Conservation (phyloP, 2,113 vertebrate genomes). For the Cavia aperea region DNA sequence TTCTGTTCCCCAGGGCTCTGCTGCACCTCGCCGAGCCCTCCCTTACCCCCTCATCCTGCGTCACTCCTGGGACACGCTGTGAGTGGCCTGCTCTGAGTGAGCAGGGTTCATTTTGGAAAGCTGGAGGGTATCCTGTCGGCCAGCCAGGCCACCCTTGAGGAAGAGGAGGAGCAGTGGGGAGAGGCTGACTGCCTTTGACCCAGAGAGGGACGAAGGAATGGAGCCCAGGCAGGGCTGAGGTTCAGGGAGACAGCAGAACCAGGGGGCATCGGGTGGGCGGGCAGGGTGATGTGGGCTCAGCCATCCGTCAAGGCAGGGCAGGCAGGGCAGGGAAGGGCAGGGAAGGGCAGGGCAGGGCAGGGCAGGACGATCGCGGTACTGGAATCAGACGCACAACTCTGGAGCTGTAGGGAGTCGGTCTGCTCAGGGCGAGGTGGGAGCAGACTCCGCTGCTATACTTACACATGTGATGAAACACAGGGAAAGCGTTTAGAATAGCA, state of each 20-base stretch:
- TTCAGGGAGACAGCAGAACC: constrained; percentile 67
- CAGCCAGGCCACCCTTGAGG: background rate
- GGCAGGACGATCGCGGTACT: constrained; percentile 77
- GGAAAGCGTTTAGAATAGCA: constrained; percentile 75
- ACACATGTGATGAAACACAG: constrained; percentile 77
- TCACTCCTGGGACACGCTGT: constrained; percentile 71
- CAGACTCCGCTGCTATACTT: constrained; percentile 87
- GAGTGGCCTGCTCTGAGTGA: background rate
- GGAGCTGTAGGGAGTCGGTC: constrained; percentile 79
- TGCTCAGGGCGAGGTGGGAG: constrained; percentile 73
- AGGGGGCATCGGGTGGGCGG: constrained; percentile 65
- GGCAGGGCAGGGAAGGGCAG: background rate
- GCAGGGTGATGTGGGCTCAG: constrained; percentile 68
- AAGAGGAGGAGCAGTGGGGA: constrained; percentile 19
- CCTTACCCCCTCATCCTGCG: constrained; percentile 69
- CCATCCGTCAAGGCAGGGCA: constrained; percentile 36
- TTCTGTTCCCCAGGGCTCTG: constrained; percentile 62
- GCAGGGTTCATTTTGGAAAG: background rate
- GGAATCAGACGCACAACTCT: constrained; percentile 77
- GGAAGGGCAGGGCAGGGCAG: constrained; percentile 52
- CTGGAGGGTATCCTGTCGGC: background rate
- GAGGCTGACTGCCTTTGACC: constrained; percentile 70
- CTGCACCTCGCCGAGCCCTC: constrained; percentile 72
- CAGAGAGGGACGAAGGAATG: constrained; percentile 3
- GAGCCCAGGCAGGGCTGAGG: constrained; percentile 37